Evolutionary conservation across 2,888 invertebrate genomes (phyloP), one percentile per base, ranked within the genome.

Genomic region (Neoaliturus tenellus): DNA sequence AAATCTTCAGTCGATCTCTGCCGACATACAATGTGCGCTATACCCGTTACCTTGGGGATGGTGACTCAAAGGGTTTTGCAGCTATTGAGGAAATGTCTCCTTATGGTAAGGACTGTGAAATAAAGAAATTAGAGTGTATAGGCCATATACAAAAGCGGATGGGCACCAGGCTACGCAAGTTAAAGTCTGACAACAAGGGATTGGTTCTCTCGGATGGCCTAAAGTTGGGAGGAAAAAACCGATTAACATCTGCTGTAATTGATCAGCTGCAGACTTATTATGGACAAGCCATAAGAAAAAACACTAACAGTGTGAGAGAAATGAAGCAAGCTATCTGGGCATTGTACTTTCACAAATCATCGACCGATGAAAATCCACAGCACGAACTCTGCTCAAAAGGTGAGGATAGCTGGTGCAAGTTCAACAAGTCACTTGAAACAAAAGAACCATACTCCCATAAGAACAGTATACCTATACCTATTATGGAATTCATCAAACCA

Each of bases 111-210:
- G 20, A 48, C 28, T n/a, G 48, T 3, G 12, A 4, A 3, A 78
- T 78, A 23, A 8, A 31, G n/a, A 81, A 84, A 62, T 73, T 73
- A 17, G 73, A 81, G 31, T 84, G 84, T 41, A 23, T 84, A 3
- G 81, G 81, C 1, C 73, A 84, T 35, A 51, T 84, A 3, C 81
- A 81, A 12, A 84, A 84, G 28, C 31, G 84, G 51, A 33, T 78
- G 8, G 78, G 78, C 2, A 48, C 78, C 2, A 10, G 78, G 1
- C 23, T 78, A 3, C 48, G 78, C 25, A 14, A 48, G 17, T 31
- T 78, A n/a, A 78, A 78, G 28, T 4, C 4, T 10, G 33, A 4
- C 25, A 78, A 14, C 14, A 78, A 78, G 20, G 44, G 39, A 3
- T 10, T 8, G n/a, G 51, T 48, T 28, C 67, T 82, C 5, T 44